Evolutionary conservation across 2,113 vertebrate species (phyloP), one percentile per base, ranked within the genome.

Genomic region (Burhinus oedicnemus): DNA sequence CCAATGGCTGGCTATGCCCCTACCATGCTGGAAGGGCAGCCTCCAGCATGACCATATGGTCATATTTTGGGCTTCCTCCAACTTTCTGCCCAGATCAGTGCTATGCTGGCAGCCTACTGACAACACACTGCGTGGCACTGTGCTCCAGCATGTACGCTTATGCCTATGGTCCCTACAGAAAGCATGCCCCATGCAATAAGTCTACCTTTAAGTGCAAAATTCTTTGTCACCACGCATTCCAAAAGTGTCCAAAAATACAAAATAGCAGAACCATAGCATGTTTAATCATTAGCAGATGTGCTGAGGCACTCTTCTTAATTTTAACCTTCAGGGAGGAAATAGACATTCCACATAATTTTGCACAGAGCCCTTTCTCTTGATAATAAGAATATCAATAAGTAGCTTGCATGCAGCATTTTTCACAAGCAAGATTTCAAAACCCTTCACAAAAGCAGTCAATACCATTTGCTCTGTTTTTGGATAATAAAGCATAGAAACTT

Each of bases 241-340:
- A 71, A 26, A 62, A 61, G 34, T 38, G 22, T 58, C 29, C 42
- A 88, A 38, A 55, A 88, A 83, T 44, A 77, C 13, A 55, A 83
- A 87, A 78, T 83, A 78, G 14, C 3, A 5, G 42, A 83, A 66
- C 16, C n/a, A 60, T 38, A 47, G 11, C 8, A 58, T 23, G 18
- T 27, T 66, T 90, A 91, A 87, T 81, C 10, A 1, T 81, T 64
- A 94, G 42, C 47, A 94, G 83, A 75, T 6, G 10, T 68, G 80
- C 68, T 74, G 51, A 89, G 40, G 69, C 29, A 40, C 38, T 86
- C 45, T 21, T 89, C 16, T 42, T 84, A 61, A 57, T 86, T 91
- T 81, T 91, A 25, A 81, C 27, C 70, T 69, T 79, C 76, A 74
- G 83, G 68, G 11, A 89, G 12, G 92, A 93, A 93, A 87, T 49